Evolutionary conservation across 2,797 vertebrate genomes (phyloP).

Genomic region (Sciaenops ocellatus): DNA sequence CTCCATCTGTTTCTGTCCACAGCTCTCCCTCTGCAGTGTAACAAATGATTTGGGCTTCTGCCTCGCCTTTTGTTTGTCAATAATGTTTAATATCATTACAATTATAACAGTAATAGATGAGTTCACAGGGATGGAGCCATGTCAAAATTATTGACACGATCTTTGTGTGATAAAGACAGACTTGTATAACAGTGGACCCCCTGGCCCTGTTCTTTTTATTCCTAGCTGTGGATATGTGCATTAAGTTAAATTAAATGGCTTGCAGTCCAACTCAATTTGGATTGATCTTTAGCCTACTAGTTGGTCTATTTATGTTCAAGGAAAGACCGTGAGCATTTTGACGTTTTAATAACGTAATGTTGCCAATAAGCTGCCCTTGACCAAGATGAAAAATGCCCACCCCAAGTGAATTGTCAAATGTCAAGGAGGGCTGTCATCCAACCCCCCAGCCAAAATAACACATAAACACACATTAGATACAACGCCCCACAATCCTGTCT

Average conservation of each 20-base stretch:
- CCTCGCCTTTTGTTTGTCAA: constrained; percentile 71
- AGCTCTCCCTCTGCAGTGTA: constrained; percentile 58
- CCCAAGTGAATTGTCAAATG: constrained; percentile 60
- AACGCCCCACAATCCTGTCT: constrained; percentile 28
- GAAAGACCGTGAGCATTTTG: constrained; percentile 48
- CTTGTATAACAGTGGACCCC: constrained; percentile 29
- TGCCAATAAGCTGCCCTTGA: constrained; percentile 69
- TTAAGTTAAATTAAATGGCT: constrained; percentile 71
- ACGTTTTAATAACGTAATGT: constrained; percentile 68
- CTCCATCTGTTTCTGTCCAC: constrained; percentile 80
- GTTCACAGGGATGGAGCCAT: constrained; percentile 51
- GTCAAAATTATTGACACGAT: constrained; percentile 77
- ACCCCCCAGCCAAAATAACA: constrained; percentile 41
- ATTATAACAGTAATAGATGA: constrained; percentile 77
- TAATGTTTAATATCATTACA: constrained; percentile 78
- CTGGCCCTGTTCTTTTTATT: constrained; percentile 37
- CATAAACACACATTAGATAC: constrained; percentile 35
- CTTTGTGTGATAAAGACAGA: constrained; percentile 70
- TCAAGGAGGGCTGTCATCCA: constrained; percentile 55
- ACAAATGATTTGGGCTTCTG: constrained; percentile 75
- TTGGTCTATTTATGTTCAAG: constrained; percentile 70
- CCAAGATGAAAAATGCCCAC: constrained; percentile 69
- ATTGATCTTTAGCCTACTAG: constrained; percentile 59
- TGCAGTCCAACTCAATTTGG: constrained; percentile 50
- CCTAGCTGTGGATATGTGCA: constrained; percentile 37